Evolutionary conservation across 2,113 vertebrate species (phyloP).

Genomic region (Erythrocercus mccallii): DNA sequence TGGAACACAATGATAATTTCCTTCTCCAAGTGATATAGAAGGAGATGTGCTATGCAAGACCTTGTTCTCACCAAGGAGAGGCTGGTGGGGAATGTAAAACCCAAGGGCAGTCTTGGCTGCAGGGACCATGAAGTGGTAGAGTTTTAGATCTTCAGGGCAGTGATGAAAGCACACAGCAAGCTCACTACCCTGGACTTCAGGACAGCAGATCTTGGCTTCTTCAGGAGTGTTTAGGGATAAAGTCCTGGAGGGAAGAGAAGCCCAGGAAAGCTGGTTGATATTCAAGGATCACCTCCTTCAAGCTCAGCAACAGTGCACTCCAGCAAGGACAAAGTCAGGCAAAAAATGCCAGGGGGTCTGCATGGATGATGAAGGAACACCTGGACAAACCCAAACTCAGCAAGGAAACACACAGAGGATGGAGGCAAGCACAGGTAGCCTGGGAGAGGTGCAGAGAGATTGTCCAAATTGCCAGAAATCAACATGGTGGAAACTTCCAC

Average conservation of each 20-base stretch:
- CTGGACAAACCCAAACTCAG: not conserved
- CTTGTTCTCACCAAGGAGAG: not conserved
- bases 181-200: not conserved
- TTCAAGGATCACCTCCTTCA: not conserved
- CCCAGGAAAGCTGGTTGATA: not conserved
- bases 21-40: not conserved
- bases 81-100: not conserved
- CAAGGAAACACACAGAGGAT: not conserved
- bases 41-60: not conserved
- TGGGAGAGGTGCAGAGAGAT: not conserved
- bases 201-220: not conserved
- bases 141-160: not conserved
- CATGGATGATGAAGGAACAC: not conserved
- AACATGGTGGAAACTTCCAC: not conserved
- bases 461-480: fast-evolving
- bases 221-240: not conserved
- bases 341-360: not conserved
- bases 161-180: not conserved
- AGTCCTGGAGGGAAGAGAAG: not conserved
- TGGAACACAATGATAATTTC: not conserved
- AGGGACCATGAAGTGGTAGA: not conserved
- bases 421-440: not conserved
- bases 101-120: not conserved
- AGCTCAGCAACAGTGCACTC: not conserved
- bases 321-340: not conserved